Base-by-base conservation (phyloP, 1,140 invertebrate genomes). In the Magallana ariakensis region DNA sequence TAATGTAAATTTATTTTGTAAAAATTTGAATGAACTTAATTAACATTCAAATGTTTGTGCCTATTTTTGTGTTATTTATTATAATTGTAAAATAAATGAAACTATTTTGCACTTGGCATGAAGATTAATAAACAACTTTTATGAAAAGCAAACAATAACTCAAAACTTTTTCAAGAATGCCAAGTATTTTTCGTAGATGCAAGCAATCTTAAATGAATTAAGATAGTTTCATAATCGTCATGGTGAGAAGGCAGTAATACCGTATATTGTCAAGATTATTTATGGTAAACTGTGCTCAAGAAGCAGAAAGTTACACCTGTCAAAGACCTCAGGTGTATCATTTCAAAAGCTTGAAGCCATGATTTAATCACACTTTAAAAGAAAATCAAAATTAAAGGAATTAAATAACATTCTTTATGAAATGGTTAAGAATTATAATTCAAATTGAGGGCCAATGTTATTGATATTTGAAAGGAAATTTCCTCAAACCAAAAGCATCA, bases 271-370 rank as follows among this genome's bases (percentile, higher is more conserved):
- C 33, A 70, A 16, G 3, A 60, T 22, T 26, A 70, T 9, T 11
- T 19, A n/a, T 66, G 9, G n/a, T 13, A 26, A 19, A 19, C 62
- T 66, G 5, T 66, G 2, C 9, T 66, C n/a, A 66, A n/a, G 22
- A 70, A 33, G 22, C 22, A 70, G 26, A 70, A 70, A 70, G 22
- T 70, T 26, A 70, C 66, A 70, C 66, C 66, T 70, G 66, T 70
- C 66, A 26, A 22, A 70, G 13, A 46, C 11, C 1, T 70, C 66
- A 70, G 66, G 66, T 70, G 66, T 33, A 26, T 70, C 66, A 70
- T 70, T 26, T 70, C 19, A 26, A 5, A 70, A 66, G 33, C 19
- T 10, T 70, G 8, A n/a, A 62, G 16, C 4, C 9, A 70, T 70
- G 22, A 26, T 70, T 26, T 26, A 70, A 26, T 70, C 22, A 26